phyloP scores from a whole-genome alignment of 2,888 invertebrate species.

The Protodeltote pygarga region DNA sequence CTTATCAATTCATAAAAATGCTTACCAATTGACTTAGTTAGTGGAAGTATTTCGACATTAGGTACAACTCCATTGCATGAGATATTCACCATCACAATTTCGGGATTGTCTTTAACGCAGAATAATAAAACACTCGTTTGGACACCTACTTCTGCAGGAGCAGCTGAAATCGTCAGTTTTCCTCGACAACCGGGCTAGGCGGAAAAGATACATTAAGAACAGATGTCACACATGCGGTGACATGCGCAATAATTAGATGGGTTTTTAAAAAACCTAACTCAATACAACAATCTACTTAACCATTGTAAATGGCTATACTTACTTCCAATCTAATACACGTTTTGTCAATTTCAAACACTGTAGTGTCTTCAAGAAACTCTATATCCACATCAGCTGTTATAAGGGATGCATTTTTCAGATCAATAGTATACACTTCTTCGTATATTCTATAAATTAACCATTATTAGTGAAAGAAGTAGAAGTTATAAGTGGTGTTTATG shows the following conservation, averaged over 20 bases:
- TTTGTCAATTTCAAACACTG: slow-evolving; percentile 80
- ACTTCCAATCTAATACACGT: slow-evolving; percentile 70
- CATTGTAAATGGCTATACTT: slow-evolving; percentile 5
- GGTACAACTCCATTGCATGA: slow-evolving; percentile 83
- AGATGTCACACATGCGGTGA: not conserved
- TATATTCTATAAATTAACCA: slow-evolving; percentile 70
- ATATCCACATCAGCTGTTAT: slow-evolving; percentile 81
- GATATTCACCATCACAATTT: slow-evolving; percentile 82
- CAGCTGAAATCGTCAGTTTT: slow-evolving; percentile 72
- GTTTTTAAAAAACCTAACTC: too few relatives aligned
- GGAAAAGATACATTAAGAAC: not conserved
- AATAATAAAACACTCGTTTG: slow-evolving; percentile 68
- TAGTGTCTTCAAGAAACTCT: slow-evolving; percentile 73
- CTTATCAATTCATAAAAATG: not conserved
- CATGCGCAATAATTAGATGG: too few relatives aligned
- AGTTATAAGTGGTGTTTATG: too few relatives aligned
- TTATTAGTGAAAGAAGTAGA: not conserved
- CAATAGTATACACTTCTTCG: slow-evolving; percentile 78
- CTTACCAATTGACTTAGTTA: slow-evolving; percentile 74
- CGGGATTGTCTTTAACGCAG: slow-evolving; percentile 87
- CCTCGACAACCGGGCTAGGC: slow-evolving; percentile 74
- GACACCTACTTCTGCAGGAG: slow-evolving; percentile 70
- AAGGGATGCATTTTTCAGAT: slow-evolving; percentile 84
- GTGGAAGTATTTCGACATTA: slow-evolving; percentile 79
- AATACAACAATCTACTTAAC: too few relatives aligned